Conservation (phyloP, 2,797 vertebrate species). For the Tinamus major region DNA sequence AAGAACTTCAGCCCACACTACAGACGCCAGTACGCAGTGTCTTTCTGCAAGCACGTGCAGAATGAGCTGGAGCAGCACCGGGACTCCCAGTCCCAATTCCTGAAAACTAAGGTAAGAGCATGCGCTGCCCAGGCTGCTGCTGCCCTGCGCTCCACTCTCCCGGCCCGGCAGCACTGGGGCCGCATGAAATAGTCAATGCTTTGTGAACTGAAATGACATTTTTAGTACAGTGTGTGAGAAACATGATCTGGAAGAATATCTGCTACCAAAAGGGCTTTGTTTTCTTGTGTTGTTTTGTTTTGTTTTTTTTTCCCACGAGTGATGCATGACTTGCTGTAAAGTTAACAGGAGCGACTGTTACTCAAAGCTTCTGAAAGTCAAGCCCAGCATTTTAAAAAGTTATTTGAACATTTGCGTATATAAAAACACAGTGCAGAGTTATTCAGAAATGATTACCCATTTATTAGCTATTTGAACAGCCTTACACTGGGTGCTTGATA, state of each 20-base stretch:
- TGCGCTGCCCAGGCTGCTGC: not conserved
- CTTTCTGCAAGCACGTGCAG: conserved; percentile 84
- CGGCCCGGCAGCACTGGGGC: not conserved
- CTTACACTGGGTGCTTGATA: not conserved
- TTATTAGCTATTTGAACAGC: not conserved
- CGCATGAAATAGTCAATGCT: not conserved
- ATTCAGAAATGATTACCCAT: no score
- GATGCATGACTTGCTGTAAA: not conserved
- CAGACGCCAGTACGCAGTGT: conserved; percentile 85
- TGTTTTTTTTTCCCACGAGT: not conserved
- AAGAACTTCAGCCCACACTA: conserved; percentile 87
- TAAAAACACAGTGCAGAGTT: not conserved
- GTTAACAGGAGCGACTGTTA: not conserved
- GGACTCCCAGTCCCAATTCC: conserved; percentile 80
- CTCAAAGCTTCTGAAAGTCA: not conserved
- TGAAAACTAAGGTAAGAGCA: conserved; percentile 84
- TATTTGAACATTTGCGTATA: not conserved
- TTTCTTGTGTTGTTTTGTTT: not conserved
- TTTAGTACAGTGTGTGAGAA: not conserved
- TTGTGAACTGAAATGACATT: not conserved
- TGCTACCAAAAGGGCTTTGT: not conserved
- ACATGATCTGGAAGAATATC: not conserved
- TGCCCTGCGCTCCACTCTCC: not conserved
- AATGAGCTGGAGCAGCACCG: conserved; percentile 86
- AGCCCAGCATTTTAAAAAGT: not conserved